A percentile compares a stretch with the other conserved stretches of the same genome.
phyloP scores from a whole-genome alignment of 2,888 invertebrate genomes.

The Sesia bembeciformis region DNA sequence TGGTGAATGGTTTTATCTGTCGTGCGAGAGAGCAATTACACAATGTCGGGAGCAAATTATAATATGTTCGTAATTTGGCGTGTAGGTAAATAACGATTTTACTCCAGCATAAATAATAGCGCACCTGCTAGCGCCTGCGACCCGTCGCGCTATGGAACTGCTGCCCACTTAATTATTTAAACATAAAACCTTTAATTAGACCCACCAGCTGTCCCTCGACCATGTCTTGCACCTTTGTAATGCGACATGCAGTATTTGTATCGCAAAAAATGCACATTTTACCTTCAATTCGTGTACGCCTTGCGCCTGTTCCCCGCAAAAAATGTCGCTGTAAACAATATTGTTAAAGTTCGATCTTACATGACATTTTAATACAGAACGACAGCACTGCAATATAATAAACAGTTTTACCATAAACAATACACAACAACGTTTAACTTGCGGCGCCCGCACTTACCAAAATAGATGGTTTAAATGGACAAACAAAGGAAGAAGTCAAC shows the following conservation, averaged over 20 bases:
- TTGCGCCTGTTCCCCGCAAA: constrained; percentile 19
- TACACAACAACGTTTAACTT: constrained; percentile 48
- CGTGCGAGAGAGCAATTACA: constrained; percentile 25
- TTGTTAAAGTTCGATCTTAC: constrained; percentile 28
- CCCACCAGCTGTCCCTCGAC: constrained; percentile 53
- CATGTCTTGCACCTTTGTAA: constrained; percentile 67
- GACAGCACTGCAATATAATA: not conserved
- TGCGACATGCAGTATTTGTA: constrained; percentile 56
- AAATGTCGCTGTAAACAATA: constrained; percentile 21
- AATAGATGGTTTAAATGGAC: constrained; percentile 57
- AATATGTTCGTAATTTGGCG: constrained; percentile 57
- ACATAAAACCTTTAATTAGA: constrained; percentile 72
- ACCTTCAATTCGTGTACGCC: constrained; percentile 32
- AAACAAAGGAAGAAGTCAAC: constrained; percentile 64
- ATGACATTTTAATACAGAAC: constrained; percentile 26
- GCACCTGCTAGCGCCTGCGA: constrained; percentile 39
- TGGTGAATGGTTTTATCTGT: constrained; percentile 16
- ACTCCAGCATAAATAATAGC: constrained; percentile 50
- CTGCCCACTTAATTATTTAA: constrained; percentile 67
- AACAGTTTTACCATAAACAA: constrained; percentile 42
- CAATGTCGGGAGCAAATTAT: constrained; percentile 27
- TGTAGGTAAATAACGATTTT: constrained; percentile 64
- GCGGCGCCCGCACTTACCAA: constrained; percentile 40
- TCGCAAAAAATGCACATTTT: constrained; percentile 58
- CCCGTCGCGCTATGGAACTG: constrained; percentile 17